A percentile compares a stretch with the other conserved stretches of the same genome.
Evolutionary conservation across 2,113 vertebrate species (phyloP).

Genomic region (Rhizomys pruinosus): DNA sequence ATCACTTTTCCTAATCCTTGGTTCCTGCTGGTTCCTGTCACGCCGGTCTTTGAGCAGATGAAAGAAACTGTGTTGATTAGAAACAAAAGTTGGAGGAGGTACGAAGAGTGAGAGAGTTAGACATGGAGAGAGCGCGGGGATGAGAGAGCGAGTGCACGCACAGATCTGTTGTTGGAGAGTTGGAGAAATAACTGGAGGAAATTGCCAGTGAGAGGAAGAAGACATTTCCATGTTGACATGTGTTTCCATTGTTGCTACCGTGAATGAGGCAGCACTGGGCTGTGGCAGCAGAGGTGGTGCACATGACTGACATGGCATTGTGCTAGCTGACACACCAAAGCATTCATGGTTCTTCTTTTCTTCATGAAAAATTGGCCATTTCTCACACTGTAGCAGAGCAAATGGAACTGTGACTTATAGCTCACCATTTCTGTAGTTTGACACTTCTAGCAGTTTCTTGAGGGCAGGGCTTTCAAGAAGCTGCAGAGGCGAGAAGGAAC

Average conservation of each 20-base stretch:
- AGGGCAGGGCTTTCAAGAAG: conserved; percentile 31
- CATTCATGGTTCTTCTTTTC: background rate
- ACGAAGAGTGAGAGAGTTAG: background rate
- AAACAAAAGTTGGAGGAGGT: background rate
- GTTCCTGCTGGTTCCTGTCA: background rate
- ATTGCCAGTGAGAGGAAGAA: background rate
- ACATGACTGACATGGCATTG: background rate
- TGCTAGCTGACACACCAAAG: background rate
- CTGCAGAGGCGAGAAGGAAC: background rate
- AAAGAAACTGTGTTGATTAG: background rate
- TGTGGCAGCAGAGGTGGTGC: background rate
- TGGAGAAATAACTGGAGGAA: background rate
- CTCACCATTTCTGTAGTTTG: conserved; percentile 25
- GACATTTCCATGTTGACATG: background rate
- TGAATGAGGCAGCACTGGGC: background rate
- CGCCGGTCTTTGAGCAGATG: background rate
- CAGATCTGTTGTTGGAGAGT: background rate
- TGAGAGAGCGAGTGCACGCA: background rate
- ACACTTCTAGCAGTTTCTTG: conserved; percentile 21
- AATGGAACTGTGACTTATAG: conserved; percentile 38
- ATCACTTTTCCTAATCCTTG: background rate
- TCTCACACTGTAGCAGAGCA: conserved; percentile 36
- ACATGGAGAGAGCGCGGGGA: background rate
- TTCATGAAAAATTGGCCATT: conserved; percentile 49
- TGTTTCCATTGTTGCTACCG: background rate